Evolutionary conservation across 2,113 vertebrate genomes (phyloP), one percentile per base, ranked within the genome.

Genomic region (Rattus rattus): DNA sequence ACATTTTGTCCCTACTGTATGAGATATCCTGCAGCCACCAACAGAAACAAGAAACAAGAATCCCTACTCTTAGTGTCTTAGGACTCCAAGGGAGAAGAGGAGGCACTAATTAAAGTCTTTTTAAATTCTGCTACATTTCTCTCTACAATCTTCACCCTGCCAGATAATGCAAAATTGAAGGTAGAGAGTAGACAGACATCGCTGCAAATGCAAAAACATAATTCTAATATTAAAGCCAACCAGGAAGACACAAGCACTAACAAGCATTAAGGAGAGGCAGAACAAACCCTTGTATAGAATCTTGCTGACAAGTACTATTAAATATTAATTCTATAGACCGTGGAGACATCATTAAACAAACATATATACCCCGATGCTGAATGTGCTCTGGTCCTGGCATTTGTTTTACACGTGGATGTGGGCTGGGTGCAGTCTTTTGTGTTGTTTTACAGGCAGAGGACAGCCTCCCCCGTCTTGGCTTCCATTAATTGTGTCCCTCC

Each of bases 261-360:
- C 65, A 7, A 98, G 98, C 97, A 77, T 98, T 94, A 94, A 83
- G 94, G 80, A 83, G 70, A 97, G 81, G 95, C 89, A 98, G 95
- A 97, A 97, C 95, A 98, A 98, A 97, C 92, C 95, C 97, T 95
- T 95, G 98, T 93, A 94, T 98, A 97, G 98, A 98, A 98, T 98
- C 98, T 98, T 98, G 98, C 98, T 99, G 99, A 99, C 99, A 99
- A 98, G 98, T 65, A 1, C 97, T 97, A 98, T 99, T 99, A 99
- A 99, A 99, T 99, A 99, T 99, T 99, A 98, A 99, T 99, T 98
- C 98, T 97, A 94, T 97, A 98, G 98, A 98, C 99, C 98, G 77
- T 39, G 84, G 98, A 99, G 98, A 98, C 98, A 98, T 98, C 98
- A 98, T 99, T 98, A 99, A 97, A 98, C 98, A 97, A 97, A 98